Evolutionary conservation across 2,113 vertebrate genomes (phyloP), one percentile per base, ranked within the genome.

Genomic region (Albula goreensis): DNA sequence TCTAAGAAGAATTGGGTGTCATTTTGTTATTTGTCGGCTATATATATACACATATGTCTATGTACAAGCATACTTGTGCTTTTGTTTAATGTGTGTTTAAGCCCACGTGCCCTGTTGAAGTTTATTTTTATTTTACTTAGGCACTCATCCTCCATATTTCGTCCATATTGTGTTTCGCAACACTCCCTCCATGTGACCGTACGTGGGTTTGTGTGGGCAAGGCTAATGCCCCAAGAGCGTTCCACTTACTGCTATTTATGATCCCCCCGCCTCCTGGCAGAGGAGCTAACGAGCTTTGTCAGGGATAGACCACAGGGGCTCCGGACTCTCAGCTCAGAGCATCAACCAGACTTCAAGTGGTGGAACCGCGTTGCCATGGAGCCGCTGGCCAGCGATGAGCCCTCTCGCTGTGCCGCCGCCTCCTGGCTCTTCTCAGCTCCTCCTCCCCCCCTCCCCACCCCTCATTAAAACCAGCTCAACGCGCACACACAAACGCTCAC

Each of bases 181-280:
- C 22, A n/a, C 22, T 10, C 22, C 70, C n/a, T 8, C 22, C 0
- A 9, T 74, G 70, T 74, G 70, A 80, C n/a, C 85, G 25, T 81
- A 60, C 82, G 83, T 89, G 53, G 81, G 85, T 83, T 88, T 83
- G 52, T 90, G 83, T 15, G 74, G 83, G 51, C 50, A 2, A 70
- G 57, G 80, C 22, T 82, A 83, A 60, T 12, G 19, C 57, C 80
- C 85, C 81, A 80, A 80, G 85, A 83, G 85, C 12, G 57, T 49
- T 22, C 48, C 63, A 11, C 19, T 74, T 50, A 50, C 57, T 52
- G 22, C 80, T 81, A 25, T 81, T 81, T 53, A 81, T 0, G 22
- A 81, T 48, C 2, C 63, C 63, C 50, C n/a, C 51, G 22, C 52
- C 77, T 60, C 2, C 51, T 22, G 12, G 80, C 51, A 22, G 8